phyloP scores from a whole-genome alignment of 2,888 invertebrate genomes.

The Crioceris asparagi region DNA sequence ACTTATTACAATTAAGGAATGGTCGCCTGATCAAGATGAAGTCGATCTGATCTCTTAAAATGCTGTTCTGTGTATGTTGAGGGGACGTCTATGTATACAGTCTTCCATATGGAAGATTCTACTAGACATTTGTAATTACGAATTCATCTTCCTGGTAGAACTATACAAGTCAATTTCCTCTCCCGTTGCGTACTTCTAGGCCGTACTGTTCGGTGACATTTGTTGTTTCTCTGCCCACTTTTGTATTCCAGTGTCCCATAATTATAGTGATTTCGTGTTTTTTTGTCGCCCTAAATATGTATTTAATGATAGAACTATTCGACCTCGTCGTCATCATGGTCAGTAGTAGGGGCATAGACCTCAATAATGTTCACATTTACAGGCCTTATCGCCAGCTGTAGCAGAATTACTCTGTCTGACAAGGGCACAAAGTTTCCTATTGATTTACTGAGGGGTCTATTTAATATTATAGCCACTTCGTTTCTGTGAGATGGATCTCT shows the following conservation, averaged over 20 bases:
- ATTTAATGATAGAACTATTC: no score
- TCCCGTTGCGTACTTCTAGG: not conserved
- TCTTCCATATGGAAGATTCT: not conserved
- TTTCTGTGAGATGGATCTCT: not conserved
- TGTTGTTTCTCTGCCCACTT: not conserved
- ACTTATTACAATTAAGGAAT: no score
- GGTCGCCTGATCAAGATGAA: not conserved
- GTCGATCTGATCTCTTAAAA: slow-evolving; percentile 1
- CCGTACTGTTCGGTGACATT: not conserved
- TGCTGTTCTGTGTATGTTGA: not conserved
- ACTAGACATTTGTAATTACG: not conserved
- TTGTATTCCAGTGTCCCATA: no score
- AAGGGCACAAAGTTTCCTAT: no score
- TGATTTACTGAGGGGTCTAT: no score
- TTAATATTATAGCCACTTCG: not conserved
- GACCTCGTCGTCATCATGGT: no score
- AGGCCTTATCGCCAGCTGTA: no score
- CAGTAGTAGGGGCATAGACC: no score
- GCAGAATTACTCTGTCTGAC: no score
- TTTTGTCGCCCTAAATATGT: no score
- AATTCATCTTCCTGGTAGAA: not conserved
- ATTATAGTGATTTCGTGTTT: no score
- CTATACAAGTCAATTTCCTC: not conserved
- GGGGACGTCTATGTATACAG: not conserved
- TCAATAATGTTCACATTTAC: no score